Evolutionary conservation across 2,113 vertebrate species (phyloP), one percentile per base, ranked within the genome.

Genomic region (Motacilla tschutschensis): DNA sequence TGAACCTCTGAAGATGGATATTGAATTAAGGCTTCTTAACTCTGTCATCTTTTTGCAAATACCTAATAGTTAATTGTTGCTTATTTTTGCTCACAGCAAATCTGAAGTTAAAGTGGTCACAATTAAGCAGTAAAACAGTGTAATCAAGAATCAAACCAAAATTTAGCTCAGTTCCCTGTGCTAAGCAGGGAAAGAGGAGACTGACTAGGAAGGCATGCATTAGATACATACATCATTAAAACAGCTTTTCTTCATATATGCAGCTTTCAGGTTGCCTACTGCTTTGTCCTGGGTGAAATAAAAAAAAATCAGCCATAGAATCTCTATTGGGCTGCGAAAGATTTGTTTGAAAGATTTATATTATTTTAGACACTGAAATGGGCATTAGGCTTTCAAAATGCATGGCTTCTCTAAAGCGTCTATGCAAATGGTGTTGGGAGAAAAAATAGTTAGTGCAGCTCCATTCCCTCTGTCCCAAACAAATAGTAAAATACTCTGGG

Each of bases 1-100:
- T 83, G 91, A 89, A 90, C 55, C 36, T 94, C 90, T 91, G 89
- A 96, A 96, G 94, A 95, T 91, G 84, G 29, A 67, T 94, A 95
- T 95, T 92, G 94, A 93, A 93, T 95, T 93, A 91, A 83, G 77
- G 43, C 73, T 92, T 53, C 69, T 88, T 94, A 90, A 91, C 64
- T 89, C 73, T 78, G 57, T 90, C 84, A 85, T 94, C 75, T 87
- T 93, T 79, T 78, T 83, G 53, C 51, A 87, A 81, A 84, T 91
- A 82, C 81, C 76, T 91, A 81, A 66, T 81, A 79, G 63, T 93
- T 84, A 93, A 80, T 43, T 51, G 81, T 87, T 77, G 35, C 38
- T 92, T 66, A 53, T 80, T 88, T 77, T 79, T 75, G 85, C 57
- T 89, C 82, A 54, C 76, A 84, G 55, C 21, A 41, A 71, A 67